These are phyloP conservation scores for Keiferia lycopersicella DNA, from an alignment of 2,888 invertebrate genomes.

Conservation along the genomic window DNA sequence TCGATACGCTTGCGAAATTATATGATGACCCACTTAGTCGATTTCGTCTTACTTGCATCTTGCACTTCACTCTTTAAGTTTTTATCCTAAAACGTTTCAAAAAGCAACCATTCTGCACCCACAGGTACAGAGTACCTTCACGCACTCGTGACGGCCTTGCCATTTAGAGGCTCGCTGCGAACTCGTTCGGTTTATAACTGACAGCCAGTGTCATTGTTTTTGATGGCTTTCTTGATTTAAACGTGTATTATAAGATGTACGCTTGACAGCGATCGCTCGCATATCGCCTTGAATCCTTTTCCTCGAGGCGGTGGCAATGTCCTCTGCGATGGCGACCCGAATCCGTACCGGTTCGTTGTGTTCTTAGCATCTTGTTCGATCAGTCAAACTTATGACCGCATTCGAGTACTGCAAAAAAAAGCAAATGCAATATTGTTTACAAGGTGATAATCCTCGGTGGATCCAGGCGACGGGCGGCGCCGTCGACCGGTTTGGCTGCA, in stretches of 20 bases:
- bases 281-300: conserved; percentile 36
- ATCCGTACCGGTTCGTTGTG: conserved; percentile 22
- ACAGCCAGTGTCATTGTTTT: conserved; percentile 41
- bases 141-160: conserved; percentile 46
- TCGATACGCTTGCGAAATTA: conserved; percentile 79
- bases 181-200: conserved; percentile 40
- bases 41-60: conserved; percentile 70
- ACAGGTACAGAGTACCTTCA: conserved; percentile 35
- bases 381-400: conserved; percentile 38
- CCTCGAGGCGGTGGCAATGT: conserved; percentile 25
- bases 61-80: conserved; percentile 59
- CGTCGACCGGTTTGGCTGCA: conserved; percentile 75
- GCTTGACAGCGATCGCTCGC: conserved; percentile 30
- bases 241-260: conserved; percentile 27
- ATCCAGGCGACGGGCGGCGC: conserved; percentile 69
- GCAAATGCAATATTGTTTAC: conserved; percentile 76
- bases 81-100: conserved; percentile 62
- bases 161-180: conserved; percentile 41
- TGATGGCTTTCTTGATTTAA: conserved; percentile 36
- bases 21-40: conserved; percentile 77
- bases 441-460: conserved; percentile 70
- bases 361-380: conserved; percentile 34
- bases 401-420: conserved; percentile 44
- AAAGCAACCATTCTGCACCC: conserved; percentile 40
- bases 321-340: conserved; percentile 20